phyloP scores from a whole-genome alignment of 2,797 vertebrate genomes.

The Vespertilio murinus region DNA sequence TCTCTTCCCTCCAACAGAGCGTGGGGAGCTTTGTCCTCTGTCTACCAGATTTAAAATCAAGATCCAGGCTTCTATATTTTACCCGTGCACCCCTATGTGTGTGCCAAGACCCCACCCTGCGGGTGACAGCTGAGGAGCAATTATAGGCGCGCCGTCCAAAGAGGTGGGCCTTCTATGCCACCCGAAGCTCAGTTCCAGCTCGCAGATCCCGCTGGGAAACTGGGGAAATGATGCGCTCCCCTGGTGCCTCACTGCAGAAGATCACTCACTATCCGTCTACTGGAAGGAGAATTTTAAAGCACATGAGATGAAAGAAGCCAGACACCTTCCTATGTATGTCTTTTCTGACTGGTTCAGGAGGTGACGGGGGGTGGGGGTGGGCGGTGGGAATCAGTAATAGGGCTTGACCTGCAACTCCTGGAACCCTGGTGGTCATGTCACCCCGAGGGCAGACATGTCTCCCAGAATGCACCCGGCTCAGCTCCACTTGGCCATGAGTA shows the following conservation, averaged over 20 bases:
- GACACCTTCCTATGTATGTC: constrained; percentile 16
- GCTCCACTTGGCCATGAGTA: not conserved
- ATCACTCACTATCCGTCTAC: not conserved
- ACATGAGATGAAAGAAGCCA: not conserved
- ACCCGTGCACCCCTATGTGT: not conserved
- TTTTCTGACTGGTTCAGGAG: not conserved
- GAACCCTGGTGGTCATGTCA: not conserved
- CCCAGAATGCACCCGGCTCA: not conserved
- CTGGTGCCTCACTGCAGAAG: not conserved
- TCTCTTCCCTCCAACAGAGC: not conserved
- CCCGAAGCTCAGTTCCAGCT: not conserved
- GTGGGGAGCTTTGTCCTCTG: not conserved
- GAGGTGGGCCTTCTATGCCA: not conserved
- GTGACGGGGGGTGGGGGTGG: too few species aligned
- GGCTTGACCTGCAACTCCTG: not conserved
- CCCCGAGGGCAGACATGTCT: not conserved
- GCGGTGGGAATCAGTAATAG: not conserved
- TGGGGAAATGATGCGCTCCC: not conserved
- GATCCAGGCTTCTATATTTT: not conserved
- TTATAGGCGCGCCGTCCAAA: not conserved
- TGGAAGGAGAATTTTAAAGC: constrained; percentile 11
- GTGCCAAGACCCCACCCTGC: not conserved
- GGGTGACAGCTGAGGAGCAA: not conserved
- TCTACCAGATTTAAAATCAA: not conserved
- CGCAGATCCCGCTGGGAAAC: not conserved